Evolutionary conservation across 2,113 vertebrate species (phyloP), one percentile per base, ranked within the genome.

Genomic region (Halcyon malimbica): DNA sequence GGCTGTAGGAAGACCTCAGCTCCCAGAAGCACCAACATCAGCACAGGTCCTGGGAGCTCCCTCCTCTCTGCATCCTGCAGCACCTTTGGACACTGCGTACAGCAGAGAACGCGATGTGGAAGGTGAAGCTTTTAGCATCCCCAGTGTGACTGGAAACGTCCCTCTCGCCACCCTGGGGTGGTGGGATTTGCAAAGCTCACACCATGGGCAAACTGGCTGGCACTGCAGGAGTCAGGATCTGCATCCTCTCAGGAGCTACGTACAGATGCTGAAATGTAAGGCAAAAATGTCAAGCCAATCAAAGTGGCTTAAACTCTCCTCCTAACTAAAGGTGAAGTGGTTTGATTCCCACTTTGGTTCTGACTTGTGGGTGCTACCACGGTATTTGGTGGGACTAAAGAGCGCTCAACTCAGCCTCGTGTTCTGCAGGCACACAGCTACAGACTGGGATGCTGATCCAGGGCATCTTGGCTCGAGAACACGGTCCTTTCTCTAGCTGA

Each of bases 381-480:
- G 12, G 6, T 13, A 18, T 64, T 59, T 65, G 39, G 4, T 24
- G 17, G n/a, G 18, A 57, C 21, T 19, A 42, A 29, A 51, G 39
- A 35, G 33, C 0, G 0, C 13, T 62, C 18, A 37, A 4, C 26
- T 83, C 50, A 16, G 8, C 26, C 13, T 71, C 62, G 8, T 13
- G 6, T 37, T 86, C 26, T 57, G 68, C 11, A 8, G 48, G 23
- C 70, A 68, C 24, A 16, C 39, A 78, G 44, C 42, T 75, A 63
- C 37, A n/a, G 39, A 28, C 25, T 46, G 26, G 44, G 42, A 42
- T 51, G 39, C 16, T 81, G 63, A 80, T 70, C 41, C 75, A 67
- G 67, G 50, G 28, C 31, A 53, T 86, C 44, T 92, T 86, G 91
- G 71, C 76, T 83, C 31, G 26, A 75, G 37, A 92, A n/a, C 35